These are phyloP conservation scores for Neofelis nebulosa DNA, from an alignment of 2,113 vertebrate species.

Conservation along the genomic window DNA sequence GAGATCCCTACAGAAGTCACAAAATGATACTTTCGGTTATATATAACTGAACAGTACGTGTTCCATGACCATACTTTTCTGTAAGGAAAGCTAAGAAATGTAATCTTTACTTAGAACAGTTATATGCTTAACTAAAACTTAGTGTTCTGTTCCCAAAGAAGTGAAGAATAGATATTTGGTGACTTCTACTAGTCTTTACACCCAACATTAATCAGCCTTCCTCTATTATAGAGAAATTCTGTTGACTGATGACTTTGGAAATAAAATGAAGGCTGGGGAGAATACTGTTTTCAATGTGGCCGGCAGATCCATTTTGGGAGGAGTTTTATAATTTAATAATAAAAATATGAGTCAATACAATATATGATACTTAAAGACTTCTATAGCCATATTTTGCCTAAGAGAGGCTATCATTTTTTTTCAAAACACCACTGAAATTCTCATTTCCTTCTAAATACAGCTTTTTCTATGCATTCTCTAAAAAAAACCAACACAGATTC, in stretches of 20 bases:
- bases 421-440: not conserved
- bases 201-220: not conserved
- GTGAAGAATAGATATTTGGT: not conserved
- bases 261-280: not conserved
- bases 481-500: not conserved
- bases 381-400: not conserved
- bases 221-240: not conserved
- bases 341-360: not conserved
- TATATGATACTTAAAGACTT: not conserved
- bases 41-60: not conserved
- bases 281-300: not conserved
- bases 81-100: not conserved
- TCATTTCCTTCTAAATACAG: not conserved
- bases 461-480: not conserved
- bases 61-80: not conserved
- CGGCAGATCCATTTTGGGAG: not conserved
- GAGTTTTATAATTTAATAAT: not conserved
- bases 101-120: not conserved
- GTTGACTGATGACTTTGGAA: not conserved
- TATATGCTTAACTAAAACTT: not conserved
- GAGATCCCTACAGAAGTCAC: not conserved
- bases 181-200: not conserved
- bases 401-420: not conserved
- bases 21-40: not conserved
- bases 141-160: not conserved